Evolutionary conservation across 2,797 vertebrate genomes (phyloP).

Genomic region (Rhinophrynus dorsalis): DNA sequence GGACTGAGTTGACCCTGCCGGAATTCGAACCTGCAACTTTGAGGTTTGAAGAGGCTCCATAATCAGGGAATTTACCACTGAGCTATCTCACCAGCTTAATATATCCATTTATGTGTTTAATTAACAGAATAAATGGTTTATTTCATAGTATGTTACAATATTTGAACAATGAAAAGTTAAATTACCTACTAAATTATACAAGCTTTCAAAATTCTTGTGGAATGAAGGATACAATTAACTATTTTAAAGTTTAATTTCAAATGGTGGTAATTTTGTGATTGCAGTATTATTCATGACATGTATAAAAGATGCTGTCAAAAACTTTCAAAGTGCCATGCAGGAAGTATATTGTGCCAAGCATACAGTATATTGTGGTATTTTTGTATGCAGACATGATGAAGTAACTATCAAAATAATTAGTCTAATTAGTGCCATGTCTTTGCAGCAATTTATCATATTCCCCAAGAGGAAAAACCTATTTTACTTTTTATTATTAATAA

Average conservation of each 20-base stretch:
- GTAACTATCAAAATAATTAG: slow-evolving; percentile 32
- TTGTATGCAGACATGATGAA: slow-evolving; percentile 15
- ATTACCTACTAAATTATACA: neutral
- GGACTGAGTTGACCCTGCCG: no score
- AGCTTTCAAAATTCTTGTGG: neutral
- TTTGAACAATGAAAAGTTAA: neutral
- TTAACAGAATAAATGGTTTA: slow-evolving; percentile 24
- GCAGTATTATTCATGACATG: slow-evolving; percentile 4
- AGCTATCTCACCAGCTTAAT: slow-evolving; percentile 17
- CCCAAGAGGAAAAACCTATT: slow-evolving; percentile 11
- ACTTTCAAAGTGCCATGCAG: no score
- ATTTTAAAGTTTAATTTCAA: neutral
- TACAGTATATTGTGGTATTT: slow-evolving; percentile 13
- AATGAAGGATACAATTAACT: neutral
- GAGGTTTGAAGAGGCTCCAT: no score
- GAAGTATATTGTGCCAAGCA: neutral
- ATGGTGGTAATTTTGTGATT: neutral
- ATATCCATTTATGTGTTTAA: slow-evolving; percentile 30
- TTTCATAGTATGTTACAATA: neutral
- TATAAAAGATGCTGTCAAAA: slow-evolving; percentile 5
- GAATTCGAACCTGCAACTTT: no score
- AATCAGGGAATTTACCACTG: neutral
- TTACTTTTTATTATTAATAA: slow-evolving; percentile 23
- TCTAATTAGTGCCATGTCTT: slow-evolving; percentile 27
- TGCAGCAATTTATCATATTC: slow-evolving; percentile 30